These are phyloP conservation scores for Netelia fuscicornis DNA, from an alignment of 2,888 invertebrate species.

Conservation along the genomic window DNA sequence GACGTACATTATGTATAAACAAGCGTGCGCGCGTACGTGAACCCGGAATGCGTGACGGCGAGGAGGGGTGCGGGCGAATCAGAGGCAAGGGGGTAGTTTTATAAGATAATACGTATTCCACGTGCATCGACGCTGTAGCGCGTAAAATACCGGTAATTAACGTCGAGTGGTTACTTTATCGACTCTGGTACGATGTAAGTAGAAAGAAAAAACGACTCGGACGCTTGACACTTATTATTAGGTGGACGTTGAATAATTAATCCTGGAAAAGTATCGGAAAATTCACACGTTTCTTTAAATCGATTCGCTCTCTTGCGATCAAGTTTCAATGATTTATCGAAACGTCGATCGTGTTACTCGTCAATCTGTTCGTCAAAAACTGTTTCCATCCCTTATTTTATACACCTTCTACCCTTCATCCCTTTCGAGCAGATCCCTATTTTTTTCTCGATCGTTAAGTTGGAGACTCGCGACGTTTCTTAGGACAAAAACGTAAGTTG, in stretches of 20 bases:
- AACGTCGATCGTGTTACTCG: not conserved
- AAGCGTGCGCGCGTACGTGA: slow-evolving; percentile 13
- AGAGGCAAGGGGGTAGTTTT: not conserved
- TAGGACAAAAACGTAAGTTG: not conserved
- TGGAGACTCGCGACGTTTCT: not conserved
- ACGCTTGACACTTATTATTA: too few species aligned
- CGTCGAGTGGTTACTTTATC: slow-evolving; percentile 65
- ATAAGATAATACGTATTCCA: slow-evolving; percentile 44
- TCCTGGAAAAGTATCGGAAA: too few species aligned
- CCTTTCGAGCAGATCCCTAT: not conserved
- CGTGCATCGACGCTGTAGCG: slow-evolving; percentile 34
- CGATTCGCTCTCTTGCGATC: not conserved
- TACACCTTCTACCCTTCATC: not conserved
- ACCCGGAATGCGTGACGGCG: not conserved
- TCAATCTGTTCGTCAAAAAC: too few species aligned
- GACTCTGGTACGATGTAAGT: slow-evolving; percentile 39
- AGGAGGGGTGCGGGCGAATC: too few species aligned
- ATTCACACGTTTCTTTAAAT: too few species aligned
- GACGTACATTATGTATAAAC: slow-evolving; percentile 25
- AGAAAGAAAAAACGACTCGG: not conserved
- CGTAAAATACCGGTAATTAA: slow-evolving; percentile 68
- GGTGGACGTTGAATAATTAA: too few species aligned
- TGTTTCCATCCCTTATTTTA: not conserved
- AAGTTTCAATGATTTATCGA: not conserved
- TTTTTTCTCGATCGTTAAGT: too few species aligned